Evolutionary conservation across 1,140 invertebrate species (phyloP).

Genomic region (Euura saliciscinereae): DNA sequence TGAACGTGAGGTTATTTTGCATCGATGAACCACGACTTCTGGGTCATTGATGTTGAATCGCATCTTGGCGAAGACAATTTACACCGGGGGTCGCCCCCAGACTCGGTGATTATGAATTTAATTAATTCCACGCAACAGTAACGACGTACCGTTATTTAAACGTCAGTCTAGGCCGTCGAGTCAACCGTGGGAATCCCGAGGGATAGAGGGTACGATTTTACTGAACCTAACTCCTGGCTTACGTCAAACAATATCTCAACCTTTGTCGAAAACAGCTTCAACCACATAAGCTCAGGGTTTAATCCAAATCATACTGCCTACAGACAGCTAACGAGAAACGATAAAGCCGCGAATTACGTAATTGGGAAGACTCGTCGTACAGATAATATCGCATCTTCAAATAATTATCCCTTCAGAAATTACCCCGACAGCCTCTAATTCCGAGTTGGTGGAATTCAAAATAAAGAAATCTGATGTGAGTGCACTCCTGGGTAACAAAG

Average conservation of each 20-base stretch:
- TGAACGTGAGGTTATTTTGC: too few species aligned
- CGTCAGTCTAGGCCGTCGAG: neutral
- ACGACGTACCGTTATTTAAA: neutral
- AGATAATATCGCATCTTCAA: too few species aligned
- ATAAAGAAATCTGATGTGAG: neutral
- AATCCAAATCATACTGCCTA: too few species aligned
- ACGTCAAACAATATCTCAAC: neutral
- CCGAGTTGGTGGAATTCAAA: neutral
- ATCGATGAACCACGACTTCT: too few species aligned
- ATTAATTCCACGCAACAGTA: conserved; percentile 3
- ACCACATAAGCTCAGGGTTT: neutral
- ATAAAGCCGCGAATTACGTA: too few species aligned
- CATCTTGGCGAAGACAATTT: neutral
- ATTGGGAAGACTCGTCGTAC: too few species aligned
- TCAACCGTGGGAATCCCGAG: conserved; percentile 6
- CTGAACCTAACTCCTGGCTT: neutral
- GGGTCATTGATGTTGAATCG: too few species aligned
- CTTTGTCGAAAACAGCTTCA: neutral
- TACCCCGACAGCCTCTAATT: too few species aligned
- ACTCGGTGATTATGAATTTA: neutral
- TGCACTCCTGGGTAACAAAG: neutral
- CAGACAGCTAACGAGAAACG: too few species aligned
- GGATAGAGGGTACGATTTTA: neutral
- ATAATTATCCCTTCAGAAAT: too few species aligned
- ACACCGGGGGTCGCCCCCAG: neutral